phyloP scores from a whole-genome alignment of 1,140 invertebrate genomes.

The Proctacanthus coquilletti region DNA sequence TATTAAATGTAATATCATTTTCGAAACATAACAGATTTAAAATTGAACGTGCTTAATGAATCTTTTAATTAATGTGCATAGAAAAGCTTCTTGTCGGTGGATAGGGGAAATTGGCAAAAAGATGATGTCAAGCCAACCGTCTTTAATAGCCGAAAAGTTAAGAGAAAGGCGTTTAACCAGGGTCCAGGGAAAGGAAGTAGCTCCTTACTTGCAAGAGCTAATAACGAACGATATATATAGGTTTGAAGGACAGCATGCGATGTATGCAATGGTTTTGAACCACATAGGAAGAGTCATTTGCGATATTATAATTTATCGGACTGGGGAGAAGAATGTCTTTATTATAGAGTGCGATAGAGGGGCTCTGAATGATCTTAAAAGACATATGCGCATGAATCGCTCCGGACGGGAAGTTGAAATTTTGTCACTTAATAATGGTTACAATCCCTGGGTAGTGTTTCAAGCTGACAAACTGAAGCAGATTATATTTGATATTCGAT shows the following conservation, averaged over 20 bases:
- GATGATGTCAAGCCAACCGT: too few relatives aligned
- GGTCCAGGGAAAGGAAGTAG: conserved; percentile 46
- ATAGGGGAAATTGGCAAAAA: too few relatives aligned
- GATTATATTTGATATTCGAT: background rate
- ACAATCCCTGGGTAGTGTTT: conserved; percentile 43
- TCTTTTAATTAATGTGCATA: too few relatives aligned
- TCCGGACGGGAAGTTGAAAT: conserved; percentile 65
- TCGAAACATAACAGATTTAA: too few relatives aligned
- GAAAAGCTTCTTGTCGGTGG: too few relatives aligned
- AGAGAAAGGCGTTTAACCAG: conserved; percentile 35
- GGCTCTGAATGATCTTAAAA: conserved; percentile 40
- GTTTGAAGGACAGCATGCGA: conserved; percentile 41
- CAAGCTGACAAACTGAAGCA: too few relatives aligned
- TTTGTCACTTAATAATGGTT: conserved; percentile 33
- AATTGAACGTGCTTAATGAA: too few relatives aligned
- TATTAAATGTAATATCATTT: too few relatives aligned
- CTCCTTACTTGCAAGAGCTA: conserved; percentile 63
- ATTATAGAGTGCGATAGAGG: conserved; percentile 67
- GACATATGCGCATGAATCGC: conserved; percentile 66
- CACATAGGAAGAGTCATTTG: conserved; percentile 72
- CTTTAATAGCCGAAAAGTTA: conserved; percentile 28
- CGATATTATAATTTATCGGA: conserved; percentile 69
- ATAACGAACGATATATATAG: conserved; percentile 78
- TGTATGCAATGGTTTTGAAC: conserved; percentile 74
- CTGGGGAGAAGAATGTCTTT: conserved; percentile 37